Conservation (phyloP, 1,140 invertebrate genomes). For the Heliothis virescens region DNA sequence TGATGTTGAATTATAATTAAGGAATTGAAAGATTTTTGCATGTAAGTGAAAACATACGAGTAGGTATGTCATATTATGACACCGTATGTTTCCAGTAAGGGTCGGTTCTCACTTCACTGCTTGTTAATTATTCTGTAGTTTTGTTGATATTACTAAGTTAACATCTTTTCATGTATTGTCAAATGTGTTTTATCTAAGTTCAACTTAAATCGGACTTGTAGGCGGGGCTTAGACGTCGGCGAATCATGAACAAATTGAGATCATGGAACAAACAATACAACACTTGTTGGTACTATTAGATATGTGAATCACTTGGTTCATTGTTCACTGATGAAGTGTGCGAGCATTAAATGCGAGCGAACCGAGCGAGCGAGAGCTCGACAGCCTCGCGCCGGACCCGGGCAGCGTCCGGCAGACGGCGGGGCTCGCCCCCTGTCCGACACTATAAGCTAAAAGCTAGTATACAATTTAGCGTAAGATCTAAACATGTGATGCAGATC, state of each 20-base stretch:
- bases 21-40: constrained; percentile 51
- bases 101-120: constrained; percentile 18
- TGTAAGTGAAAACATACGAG: constrained; percentile 4
- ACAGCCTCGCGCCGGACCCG: constrained; percentile 9
- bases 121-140: constrained; percentile 6
- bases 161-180: constrained; percentile 18
- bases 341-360: constrained; percentile 38
- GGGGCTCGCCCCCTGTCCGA: background rate
- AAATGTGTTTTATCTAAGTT: background rate
- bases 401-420: background rate
- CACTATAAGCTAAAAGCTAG: constrained; percentile 40
- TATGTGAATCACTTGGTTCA: background rate
- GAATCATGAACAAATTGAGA: background rate
- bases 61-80: constrained; percentile 1
- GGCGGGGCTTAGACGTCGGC: background rate
- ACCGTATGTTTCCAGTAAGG: constrained; percentile 1
- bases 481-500: constrained; percentile 43
- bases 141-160: constrained; percentile 24
- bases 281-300: no score
- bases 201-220: constrained; percentile 14
- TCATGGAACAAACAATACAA: background rate
- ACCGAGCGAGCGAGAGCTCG: constrained; percentile 1
- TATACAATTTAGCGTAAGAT: constrained; percentile 41
- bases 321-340: constrained; percentile 2
- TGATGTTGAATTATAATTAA: constrained; percentile 43